phyloP scores from a whole-genome alignment of 2,113 vertebrate species.

The Gobiocypris rarus region DNA sequence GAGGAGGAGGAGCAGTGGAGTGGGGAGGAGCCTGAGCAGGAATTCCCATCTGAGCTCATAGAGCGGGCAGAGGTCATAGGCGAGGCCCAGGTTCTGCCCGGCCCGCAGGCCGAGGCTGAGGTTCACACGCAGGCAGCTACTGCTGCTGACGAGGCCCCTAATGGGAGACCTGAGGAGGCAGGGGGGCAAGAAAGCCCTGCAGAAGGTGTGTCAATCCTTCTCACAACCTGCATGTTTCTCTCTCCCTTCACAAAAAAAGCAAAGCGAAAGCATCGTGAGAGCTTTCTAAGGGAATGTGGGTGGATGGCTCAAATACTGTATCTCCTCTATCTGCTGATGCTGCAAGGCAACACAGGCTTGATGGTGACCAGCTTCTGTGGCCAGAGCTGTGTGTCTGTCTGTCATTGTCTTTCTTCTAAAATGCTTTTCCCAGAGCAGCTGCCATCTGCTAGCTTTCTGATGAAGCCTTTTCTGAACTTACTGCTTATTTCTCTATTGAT shows the following conservation, averaged over 20 bases:
- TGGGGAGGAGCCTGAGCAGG: conserved; percentile 82
- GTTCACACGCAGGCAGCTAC: conserved; percentile 76
- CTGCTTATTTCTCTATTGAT: conserved; percentile 71
- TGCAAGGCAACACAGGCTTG: conserved; percentile 83
- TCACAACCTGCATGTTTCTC: conserved; percentile 83
- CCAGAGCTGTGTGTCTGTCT: conserved; percentile 69
- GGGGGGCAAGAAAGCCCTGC: conserved; percentile 76
- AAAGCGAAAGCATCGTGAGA: conserved; percentile 46
- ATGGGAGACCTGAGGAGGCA: conserved; percentile 79
- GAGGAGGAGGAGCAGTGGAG: conserved; percentile 81
- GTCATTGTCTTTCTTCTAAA: conserved; percentile 59
- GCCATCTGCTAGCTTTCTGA: conserved; percentile 70
- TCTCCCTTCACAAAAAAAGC: conserved; percentile 58
- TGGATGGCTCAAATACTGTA: conserved; percentile 69
- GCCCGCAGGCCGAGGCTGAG: conserved; percentile 70
- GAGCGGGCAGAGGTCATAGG: conserved; percentile 78
- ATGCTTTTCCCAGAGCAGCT: conserved; percentile 69
- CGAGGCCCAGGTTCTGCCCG: conserved; percentile 76
- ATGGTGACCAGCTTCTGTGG: conserved; percentile 68
- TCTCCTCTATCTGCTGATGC: conserved; percentile 75
- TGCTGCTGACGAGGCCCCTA: conserved; percentile 75
- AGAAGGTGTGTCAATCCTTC: conserved; percentile 90
- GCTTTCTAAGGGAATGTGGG: conserved; percentile 61
- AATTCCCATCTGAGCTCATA: conserved; percentile 76
- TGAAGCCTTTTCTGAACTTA: conserved; percentile 62